Conservation (phyloP, 92 coral and sea anemone genomes). For the Palythoa caribaeorum region DNA sequence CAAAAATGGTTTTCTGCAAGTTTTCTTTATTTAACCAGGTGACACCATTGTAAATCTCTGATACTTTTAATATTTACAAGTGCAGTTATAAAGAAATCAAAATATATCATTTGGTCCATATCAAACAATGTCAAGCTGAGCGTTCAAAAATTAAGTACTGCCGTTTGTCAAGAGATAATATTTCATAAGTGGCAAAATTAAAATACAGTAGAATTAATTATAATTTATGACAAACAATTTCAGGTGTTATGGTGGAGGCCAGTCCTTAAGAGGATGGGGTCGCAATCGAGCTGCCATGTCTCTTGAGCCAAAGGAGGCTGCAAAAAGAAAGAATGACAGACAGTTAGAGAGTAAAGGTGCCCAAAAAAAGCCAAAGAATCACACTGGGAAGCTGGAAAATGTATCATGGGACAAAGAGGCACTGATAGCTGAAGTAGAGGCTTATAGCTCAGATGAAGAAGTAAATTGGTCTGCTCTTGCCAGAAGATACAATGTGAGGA, state of each 20-base stretch:
- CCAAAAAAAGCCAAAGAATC: conserved; percentile 31
- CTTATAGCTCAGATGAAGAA: conserved; percentile 25
- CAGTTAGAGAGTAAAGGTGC: conserved; percentile 17
- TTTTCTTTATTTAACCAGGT: conserved; percentile 9
- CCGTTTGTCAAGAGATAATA: conserved; percentile 19
- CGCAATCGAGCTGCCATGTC: conserved; percentile 41
- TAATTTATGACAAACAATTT: conserved; percentile 35
- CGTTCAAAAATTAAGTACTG: conserved; percentile 18
- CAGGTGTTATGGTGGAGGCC: conserved; percentile 52
- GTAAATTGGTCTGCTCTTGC: conserved; percentile 43
- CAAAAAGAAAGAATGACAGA: conserved; percentile 53
- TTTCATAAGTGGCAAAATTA: conserved; percentile 20
- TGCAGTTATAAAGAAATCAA: conserved; percentile 11
- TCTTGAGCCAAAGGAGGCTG: conserved; percentile 52
- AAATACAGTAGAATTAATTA: conserved; percentile 1
- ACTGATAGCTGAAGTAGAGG: conserved; percentile 37
- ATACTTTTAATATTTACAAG: conserved; percentile 5
- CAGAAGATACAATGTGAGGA: conserved; percentile 53
- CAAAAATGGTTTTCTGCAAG: conserved; percentile 32
- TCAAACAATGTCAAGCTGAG: conserved; percentile 21
- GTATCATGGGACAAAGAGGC: conserved; percentile 53
- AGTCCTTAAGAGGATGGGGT: conserved; percentile 55
- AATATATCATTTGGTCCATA: conserved; percentile 5
- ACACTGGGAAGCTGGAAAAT: conserved; percentile 32
- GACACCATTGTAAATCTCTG: conserved; percentile 27